Percentiles rank a stretch among this genome's conserved stretches.
Conservation (phyloP, 2,888 invertebrate genomes). For the Crossocerus cetratus region DNA sequence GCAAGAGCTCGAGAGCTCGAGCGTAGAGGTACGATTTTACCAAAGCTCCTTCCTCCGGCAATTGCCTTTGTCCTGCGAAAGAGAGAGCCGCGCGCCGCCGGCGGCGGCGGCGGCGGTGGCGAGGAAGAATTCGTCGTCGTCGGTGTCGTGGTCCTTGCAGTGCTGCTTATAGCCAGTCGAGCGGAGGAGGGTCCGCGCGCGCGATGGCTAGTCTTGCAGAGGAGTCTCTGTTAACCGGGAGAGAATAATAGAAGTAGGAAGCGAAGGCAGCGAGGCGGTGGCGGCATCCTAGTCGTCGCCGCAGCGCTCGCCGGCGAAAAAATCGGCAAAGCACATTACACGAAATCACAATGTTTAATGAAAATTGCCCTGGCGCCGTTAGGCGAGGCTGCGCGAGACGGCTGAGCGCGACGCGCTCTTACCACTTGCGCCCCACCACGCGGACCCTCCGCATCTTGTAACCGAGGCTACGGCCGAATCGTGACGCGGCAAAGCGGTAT, state of each 20-base stretch:
- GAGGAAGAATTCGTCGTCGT: slow-evolving; percentile 37
- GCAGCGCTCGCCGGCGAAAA: slow-evolving; percentile 50
- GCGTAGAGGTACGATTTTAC: slow-evolving; percentile 10
- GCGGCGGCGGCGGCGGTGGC: neutral
- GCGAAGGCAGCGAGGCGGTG: slow-evolving; percentile 50
- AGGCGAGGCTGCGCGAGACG: slow-evolving; percentile 60
- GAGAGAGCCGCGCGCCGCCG: slow-evolving; percentile 14
- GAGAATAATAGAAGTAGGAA: slow-evolving; percentile 70
- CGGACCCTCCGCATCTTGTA: slow-evolving; percentile 65
- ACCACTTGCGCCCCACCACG: neutral
- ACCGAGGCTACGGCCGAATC: slow-evolving; percentile 68
- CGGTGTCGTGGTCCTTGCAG: slow-evolving; percentile 1
- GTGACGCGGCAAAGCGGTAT: slow-evolving; percentile 76
- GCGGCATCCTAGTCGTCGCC: slow-evolving; percentile 26
- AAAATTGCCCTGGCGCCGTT: slow-evolving; percentile 69
- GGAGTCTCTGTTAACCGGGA: slow-evolving; percentile 44
- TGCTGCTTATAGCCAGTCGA: neutral
- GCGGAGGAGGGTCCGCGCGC: slow-evolving; percentile 18
- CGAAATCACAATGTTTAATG: slow-evolving; percentile 77
- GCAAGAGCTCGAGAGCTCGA: slow-evolving; percentile 11
- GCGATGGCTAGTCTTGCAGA: neutral
- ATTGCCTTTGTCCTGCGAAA: slow-evolving; percentile 41
- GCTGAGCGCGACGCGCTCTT: neutral
- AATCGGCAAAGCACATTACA: slow-evolving; percentile 72
- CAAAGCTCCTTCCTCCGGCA: slow-evolving; percentile 21